Percentiles rank a stretch among this genome's conserved stretches.
These are phyloP conservation scores for Linnaemya vulpina DNA, from an alignment of 2,888 invertebrate genomes.

Conservation along the genomic window DNA sequence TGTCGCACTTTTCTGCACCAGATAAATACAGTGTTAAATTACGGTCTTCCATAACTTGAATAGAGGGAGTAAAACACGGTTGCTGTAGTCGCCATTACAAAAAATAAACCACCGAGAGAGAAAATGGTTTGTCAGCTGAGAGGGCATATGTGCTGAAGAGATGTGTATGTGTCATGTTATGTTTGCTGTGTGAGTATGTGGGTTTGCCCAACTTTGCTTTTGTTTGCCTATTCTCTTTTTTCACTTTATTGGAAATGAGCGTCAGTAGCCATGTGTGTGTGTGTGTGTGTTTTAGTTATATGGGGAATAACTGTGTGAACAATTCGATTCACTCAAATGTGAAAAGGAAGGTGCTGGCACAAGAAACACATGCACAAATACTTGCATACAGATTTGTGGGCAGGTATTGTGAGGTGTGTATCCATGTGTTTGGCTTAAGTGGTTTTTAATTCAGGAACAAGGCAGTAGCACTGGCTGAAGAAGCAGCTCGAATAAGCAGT, in stretches of 20 bases:
- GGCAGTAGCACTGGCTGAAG: slow-evolving; percentile 53
- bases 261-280: background rate
- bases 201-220: background rate
- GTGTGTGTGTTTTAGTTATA: slow-evolving; percentile 6
- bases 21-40: background rate
- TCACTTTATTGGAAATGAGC: background rate
- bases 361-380: slow-evolving; percentile 61
- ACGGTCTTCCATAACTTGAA: background rate
- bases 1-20: slow-evolving; percentile 7
- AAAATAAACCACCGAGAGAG: background rate
- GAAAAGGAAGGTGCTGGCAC: slow-evolving; percentile 60
- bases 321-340: slow-evolving; percentile 75
- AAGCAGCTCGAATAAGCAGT: slow-evolving; percentile 42
- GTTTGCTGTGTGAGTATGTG: background rate
- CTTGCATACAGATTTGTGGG: slow-evolving; percentile 51
- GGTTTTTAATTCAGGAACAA: slow-evolving; percentile 51
- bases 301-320: slow-evolving; percentile 75
- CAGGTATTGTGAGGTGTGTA: slow-evolving; percentile 57
- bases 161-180: background rate
- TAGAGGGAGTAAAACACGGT: background rate
- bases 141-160: slow-evolving; percentile 4
- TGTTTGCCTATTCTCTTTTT: background rate
- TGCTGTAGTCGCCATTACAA: slow-evolving; percentile 59
- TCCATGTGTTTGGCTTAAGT: slow-evolving; percentile 7
- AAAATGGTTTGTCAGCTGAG: slow-evolving; percentile 7